Conservation (phyloP, 64 coral and sea anemone species). For the Catalaphyllia jardinei region DNA sequence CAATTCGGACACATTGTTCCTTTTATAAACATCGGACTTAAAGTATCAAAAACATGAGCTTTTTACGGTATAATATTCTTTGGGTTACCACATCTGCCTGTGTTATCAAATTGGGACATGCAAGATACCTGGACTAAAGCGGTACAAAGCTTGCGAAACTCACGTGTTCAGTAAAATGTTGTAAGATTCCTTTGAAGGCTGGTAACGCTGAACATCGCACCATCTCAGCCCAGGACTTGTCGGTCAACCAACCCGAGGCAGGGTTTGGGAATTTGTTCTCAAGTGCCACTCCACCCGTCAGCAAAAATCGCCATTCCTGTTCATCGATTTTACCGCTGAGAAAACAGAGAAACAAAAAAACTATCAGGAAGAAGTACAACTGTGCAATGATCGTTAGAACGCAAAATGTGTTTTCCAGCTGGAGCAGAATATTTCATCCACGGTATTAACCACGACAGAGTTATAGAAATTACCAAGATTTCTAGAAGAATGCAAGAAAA, state of each 20-base stretch:
- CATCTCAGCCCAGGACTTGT: conserved; percentile 98
- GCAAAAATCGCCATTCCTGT: conserved; percentile 93
- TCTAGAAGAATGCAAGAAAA: too few relatives aligned
- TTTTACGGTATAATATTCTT: too few relatives aligned
- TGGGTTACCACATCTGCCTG: not conserved
- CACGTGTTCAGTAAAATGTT: conserved; percentile 85
- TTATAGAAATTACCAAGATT: too few relatives aligned
- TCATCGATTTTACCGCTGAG: conserved; percentile 83
- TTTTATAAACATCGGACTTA: too few relatives aligned
- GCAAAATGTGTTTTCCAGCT: too few relatives aligned
- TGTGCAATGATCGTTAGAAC: too few relatives aligned
- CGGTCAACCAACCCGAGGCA: conserved; percentile 86
- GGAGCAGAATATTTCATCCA: too few relatives aligned
- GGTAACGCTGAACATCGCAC: conserved; percentile 87
- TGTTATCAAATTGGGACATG: not conserved
- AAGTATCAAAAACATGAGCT: too few relatives aligned
- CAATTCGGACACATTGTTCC: too few relatives aligned
- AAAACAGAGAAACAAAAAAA: not conserved
- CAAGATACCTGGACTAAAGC: not conserved
- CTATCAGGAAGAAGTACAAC: not conserved
- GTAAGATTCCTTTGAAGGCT: conserved; percentile 65
- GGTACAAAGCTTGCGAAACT: conserved; percentile 17
- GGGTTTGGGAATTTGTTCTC: conserved; percentile 91
- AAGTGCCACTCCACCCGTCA: conserved; percentile 92
- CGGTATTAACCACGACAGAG: too few relatives aligned